phyloP scores from a whole-genome alignment of 2,888 invertebrate genomes.

The Eilema griseolum region DNA sequence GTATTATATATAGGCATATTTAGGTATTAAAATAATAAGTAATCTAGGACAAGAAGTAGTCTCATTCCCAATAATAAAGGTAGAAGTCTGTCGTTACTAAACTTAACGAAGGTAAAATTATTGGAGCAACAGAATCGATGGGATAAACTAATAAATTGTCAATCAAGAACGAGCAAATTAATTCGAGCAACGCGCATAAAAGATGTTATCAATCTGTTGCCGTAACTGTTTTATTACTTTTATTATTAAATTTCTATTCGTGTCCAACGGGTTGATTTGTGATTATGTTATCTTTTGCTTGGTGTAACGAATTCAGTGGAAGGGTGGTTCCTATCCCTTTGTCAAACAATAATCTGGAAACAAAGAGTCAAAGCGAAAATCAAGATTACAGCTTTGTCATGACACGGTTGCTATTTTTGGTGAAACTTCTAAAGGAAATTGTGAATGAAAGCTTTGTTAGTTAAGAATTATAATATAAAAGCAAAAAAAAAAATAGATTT shows the following conservation, averaged over 20 bases:
- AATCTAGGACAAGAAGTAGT: no score
- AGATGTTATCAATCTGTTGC: constrained; percentile 39
- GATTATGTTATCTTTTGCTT: constrained; percentile 30
- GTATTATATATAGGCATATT: no score
- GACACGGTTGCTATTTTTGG: constrained; percentile 10
- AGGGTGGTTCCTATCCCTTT: constrained; percentile 41
- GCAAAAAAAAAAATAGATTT: background rate
- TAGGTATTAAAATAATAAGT: no score
- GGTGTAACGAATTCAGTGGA: constrained; percentile 29
- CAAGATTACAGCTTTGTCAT: constrained; percentile 16
- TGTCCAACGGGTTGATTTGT: constrained; percentile 35
- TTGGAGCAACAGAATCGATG: background rate
- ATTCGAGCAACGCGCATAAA: constrained; percentile 51
- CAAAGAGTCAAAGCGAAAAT: constrained; percentile 18
- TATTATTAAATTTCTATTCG: constrained; percentile 46
- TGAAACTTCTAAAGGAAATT: background rate
- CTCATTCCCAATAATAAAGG: no score
- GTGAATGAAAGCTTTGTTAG: background rate
- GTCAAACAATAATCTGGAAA: constrained; percentile 28
- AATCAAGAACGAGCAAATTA: constrained; percentile 46
- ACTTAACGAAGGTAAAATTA: background rate
- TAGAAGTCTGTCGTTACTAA: background rate
- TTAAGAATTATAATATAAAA: background rate
- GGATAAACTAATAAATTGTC: background rate
- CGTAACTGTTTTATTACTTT: constrained; percentile 53